A percentile compares a stretch with the other conserved stretches of the same genome.
These are phyloP conservation scores for Delphinus delphis DNA, from an alignment of 2,113 vertebrate species.

Conservation along the genomic window DNA sequence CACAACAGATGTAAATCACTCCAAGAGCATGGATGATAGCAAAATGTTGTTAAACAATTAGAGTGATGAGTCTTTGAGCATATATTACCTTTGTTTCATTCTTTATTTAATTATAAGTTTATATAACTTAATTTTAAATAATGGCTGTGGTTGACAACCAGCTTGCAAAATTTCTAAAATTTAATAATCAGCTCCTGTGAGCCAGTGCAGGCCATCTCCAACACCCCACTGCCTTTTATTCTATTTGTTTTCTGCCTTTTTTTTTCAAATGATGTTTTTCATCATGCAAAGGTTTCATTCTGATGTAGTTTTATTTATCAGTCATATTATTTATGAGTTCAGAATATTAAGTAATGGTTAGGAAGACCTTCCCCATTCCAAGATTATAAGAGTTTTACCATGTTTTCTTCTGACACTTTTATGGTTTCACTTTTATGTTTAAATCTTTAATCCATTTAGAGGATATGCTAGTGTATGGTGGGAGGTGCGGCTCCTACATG, in stretches of 20 bases:
- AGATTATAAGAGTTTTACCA: background rate
- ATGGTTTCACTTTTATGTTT: background rate
- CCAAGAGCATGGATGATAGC: background rate
- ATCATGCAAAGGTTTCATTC: background rate
- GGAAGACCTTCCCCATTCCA: background rate
- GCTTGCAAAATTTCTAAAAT: conserved; percentile 29
- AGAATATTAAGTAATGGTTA: conserved; percentile 20
- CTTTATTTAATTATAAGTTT: conserved; percentile 2
- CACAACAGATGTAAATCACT: background rate
- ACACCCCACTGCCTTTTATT: background rate
- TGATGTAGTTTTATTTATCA: background rate
- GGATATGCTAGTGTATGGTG: background rate
- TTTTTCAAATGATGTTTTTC: conserved; percentile 2
- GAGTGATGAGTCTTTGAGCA: background rate
- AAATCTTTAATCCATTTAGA: background rate
- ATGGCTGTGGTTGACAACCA: background rate
- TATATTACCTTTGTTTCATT: background rate
- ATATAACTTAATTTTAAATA: conserved; percentile 6
- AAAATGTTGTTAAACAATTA: conserved; percentile 29
- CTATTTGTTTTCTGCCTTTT: background rate
- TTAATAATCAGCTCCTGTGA: background rate
- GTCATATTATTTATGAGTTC: background rate
- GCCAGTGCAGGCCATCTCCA: background rate
- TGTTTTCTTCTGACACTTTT: background rate
- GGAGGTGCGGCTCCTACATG: background rate